Percentiles rank a stretch among this genome's conserved stretches.
phyloP scores from a whole-genome alignment of 2,797 vertebrate species.

The Stomatorhinus walkeri region DNA sequence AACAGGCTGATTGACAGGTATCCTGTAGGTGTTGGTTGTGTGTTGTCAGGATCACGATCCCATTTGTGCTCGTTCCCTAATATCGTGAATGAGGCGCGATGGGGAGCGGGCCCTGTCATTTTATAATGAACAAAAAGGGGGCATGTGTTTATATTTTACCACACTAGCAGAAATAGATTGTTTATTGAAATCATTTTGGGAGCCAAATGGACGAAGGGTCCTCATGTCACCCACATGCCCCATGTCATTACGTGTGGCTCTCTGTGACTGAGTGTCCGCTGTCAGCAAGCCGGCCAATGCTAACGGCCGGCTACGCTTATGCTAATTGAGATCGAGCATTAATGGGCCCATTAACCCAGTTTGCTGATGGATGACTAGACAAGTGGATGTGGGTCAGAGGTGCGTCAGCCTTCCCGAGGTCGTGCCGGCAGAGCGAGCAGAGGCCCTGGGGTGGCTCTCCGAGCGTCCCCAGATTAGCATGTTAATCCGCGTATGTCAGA shows the following conservation, averaged over 20 bases:
- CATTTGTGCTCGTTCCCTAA: background rate
- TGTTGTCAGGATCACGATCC: background rate
- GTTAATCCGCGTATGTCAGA: conserved; percentile 25
- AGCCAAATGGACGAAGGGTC: background rate
- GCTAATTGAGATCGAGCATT: conserved; percentile 51
- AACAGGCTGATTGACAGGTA: background rate
- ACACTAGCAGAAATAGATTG: background rate
- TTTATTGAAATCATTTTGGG: background rate
- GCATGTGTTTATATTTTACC: background rate
- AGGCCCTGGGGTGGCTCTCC: background rate
- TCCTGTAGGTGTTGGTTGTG: background rate
- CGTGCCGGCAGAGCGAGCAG: background rate
- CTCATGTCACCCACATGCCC: background rate
- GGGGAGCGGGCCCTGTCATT: background rate
- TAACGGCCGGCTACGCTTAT: conserved; percentile 34
- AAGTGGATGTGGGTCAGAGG: conserved; percentile 39
- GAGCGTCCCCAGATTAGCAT: conserved; percentile 9
- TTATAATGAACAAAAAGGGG: background rate
- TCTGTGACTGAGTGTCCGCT: background rate
- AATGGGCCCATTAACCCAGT: conserved; percentile 55
- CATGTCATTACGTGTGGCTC: background rate
- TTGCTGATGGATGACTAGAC: conserved; percentile 38
- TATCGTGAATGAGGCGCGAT: background rate
- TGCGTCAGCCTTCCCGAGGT: conserved; percentile 1
- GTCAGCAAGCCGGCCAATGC: background rate